Conservation (phyloP, 1,140 invertebrate genomes). For the Lasioglossum baleicum region DNA sequence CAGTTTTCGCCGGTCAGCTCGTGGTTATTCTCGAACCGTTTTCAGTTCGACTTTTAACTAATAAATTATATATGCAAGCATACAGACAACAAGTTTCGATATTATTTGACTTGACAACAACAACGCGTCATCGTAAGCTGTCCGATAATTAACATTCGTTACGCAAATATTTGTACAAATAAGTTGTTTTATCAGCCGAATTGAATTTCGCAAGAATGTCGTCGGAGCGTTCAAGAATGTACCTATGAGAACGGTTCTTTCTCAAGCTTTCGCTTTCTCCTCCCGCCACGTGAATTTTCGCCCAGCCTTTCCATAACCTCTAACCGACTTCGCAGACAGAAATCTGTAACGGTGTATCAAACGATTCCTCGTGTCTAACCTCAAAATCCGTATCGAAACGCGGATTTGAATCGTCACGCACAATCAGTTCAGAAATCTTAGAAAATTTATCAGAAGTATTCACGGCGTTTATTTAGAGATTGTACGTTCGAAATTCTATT, state of each 20-base stretch:
- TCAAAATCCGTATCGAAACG: background rate
- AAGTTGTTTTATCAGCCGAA: background rate
- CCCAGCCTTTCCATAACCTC: slow-evolving; percentile 28
- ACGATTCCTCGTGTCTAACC: background rate
- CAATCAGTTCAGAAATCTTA: background rate
- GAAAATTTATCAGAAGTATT: background rate
- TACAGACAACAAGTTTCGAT: background rate
- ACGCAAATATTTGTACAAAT: background rate
- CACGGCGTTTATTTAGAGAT: too few relatives aligned
- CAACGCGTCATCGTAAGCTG: too few relatives aligned
- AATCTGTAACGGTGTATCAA: background rate
- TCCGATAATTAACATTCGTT: background rate
- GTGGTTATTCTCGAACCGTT: background rate
- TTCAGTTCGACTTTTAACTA: background rate
- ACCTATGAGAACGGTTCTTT: background rate
- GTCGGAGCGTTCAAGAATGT: background rate
- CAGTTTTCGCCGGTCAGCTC: background rate
- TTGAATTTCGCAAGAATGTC: slow-evolving; percentile 2
- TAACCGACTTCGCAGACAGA: background rate
- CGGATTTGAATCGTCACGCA: background rate
- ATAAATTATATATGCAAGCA: background rate
- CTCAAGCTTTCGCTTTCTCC: slow-evolving; percentile 26
- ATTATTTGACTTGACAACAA: background rate
- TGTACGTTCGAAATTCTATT: background rate
- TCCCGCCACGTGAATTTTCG: slow-evolving; percentile 25